A percentile compares a stretch with the other conserved stretches of the same genome.
phyloP scores from a whole-genome alignment of 2,888 invertebrate genomes.

The Andrena flavipes region DNA sequence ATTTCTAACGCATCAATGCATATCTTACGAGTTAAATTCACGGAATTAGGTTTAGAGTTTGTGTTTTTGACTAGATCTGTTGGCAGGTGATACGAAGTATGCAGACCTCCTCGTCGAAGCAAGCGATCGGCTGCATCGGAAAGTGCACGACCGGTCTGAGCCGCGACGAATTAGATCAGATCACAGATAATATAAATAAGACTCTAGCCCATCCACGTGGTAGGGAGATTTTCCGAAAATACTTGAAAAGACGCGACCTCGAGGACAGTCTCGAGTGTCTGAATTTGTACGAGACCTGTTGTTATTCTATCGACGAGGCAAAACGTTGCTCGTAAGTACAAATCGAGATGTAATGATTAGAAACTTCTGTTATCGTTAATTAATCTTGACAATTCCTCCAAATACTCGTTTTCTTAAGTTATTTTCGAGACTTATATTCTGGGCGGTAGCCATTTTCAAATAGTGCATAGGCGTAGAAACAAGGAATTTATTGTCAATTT shows the following conservation, averaged over 20 bases:
- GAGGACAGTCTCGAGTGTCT: conserved; percentile 73
- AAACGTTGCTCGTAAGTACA: conserved; percentile 63
- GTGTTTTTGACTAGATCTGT: background rate
- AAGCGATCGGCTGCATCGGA: conserved; percentile 76
- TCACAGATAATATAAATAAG: conserved; percentile 76
- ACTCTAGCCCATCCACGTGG: conserved; percentile 72
- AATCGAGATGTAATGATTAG: background rate
- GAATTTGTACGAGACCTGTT: conserved; percentile 74
- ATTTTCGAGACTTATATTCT: no score
- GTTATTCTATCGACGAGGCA: conserved; percentile 61
- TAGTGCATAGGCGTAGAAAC: no score
- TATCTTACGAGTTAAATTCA: background rate
- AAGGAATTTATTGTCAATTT: background rate
- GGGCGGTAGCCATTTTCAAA: no score
- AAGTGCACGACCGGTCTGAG: conserved; percentile 77
- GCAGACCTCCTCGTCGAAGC: conserved; percentile 61
- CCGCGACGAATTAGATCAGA: conserved; percentile 72
- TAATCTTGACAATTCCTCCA: no score
- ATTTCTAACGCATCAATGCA: background rate
- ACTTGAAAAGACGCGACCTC: conserved; percentile 65
- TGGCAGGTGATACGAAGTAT: conserved; percentile 60
- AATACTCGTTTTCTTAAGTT: no score
- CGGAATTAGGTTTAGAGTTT: background rate
- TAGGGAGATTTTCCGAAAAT: conserved; percentile 73
- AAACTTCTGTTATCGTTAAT: no score